Conservation (phyloP, 2,797 vertebrate genomes). For the Geotrypetes seraphini region DNA sequence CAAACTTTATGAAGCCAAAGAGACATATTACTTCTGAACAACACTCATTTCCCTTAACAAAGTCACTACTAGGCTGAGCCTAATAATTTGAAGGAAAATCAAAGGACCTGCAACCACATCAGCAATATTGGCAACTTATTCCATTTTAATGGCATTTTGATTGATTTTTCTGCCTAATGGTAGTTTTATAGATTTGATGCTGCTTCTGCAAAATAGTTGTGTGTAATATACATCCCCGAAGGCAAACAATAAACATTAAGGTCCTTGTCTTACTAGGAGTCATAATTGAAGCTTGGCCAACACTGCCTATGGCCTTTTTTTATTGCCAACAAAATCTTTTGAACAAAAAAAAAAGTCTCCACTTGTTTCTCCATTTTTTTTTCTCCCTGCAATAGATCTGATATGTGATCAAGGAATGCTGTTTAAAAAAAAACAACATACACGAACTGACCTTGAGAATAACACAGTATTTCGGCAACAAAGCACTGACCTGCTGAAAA, state of each 20-base stretch:
- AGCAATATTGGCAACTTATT: constrained; percentile 99
- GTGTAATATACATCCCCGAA: constrained; percentile 99
- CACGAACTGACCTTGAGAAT: constrained; percentile 92
- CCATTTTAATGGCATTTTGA: constrained; percentile 99
- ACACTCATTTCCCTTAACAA: constrained; percentile 99
- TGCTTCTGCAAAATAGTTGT: constrained; percentile 99
- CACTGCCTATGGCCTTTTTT: constrained; percentile 75
- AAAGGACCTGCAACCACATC: constrained; percentile 98
- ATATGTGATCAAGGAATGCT: constrained; percentile 73
- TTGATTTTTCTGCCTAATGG: constrained; percentile 99
- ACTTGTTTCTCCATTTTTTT: constrained; percentile 51
- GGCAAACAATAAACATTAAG: constrained; percentile 97
- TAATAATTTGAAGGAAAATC: constrained; percentile 99
- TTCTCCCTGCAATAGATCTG: constrained; percentile 56
- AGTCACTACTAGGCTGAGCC: constrained; percentile 98
- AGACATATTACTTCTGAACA: constrained; percentile 99
- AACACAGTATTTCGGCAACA: constrained; percentile 98
- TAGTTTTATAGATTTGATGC: constrained; percentile 99
- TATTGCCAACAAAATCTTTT: constrained; percentile 54
- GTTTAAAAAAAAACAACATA: constrained; percentile 62
- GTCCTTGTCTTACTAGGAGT: constrained; percentile 97
- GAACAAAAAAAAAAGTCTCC: constrained; percentile 64
- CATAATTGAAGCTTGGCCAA: constrained; percentile 99
- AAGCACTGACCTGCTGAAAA: constrained; percentile 98
- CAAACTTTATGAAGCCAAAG: constrained; percentile 99